A percentile compares a stretch with the other conserved stretches of the same genome.
These are phyloP conservation scores for Saguinus midas DNA, from an alignment of 2,113 vertebrate genomes.

Conservation along the genomic window DNA sequence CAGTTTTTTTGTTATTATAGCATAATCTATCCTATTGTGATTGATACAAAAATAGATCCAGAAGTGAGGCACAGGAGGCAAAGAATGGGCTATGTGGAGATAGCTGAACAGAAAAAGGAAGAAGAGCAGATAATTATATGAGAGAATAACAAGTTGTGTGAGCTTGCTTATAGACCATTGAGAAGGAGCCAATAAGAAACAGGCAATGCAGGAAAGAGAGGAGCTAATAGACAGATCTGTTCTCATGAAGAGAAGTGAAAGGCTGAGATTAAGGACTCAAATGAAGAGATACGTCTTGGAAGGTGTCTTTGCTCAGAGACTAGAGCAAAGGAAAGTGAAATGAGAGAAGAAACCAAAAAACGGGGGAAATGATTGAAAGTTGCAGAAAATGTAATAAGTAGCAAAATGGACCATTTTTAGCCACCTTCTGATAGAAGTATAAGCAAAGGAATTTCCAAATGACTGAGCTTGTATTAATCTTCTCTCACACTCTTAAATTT, in stretches of 20 bases:
- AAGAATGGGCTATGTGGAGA: not conserved
- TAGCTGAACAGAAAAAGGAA: not conserved
- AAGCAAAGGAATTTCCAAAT: constrained; percentile 53
- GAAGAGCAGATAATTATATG: not conserved
- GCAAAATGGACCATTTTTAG: not conserved
- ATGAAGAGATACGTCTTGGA: not conserved
- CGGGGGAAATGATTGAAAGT: not conserved
- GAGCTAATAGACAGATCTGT: not conserved
- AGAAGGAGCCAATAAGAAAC: not conserved
- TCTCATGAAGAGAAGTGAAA: not conserved
- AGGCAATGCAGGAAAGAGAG: not conserved
- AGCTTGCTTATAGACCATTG: not conserved
- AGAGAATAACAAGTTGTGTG: not conserved
- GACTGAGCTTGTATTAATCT: constrained; percentile 45
- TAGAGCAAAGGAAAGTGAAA: constrained; percentile 14
- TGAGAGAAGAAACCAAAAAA: constrained; percentile 28
- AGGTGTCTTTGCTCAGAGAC: not conserved
- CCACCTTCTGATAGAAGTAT: not conserved
- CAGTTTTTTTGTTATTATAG: not conserved
- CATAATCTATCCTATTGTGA: not conserved
- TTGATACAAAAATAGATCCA: not conserved
- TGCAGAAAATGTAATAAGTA: constrained; percentile 42
- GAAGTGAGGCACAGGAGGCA: not conserved
- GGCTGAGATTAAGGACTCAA: not conserved
- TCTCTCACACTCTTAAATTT: constrained; percentile 20